Evolutionary conservation across 2,888 invertebrate species (phyloP).

Genomic region (Oxystoma pomonae): DNA sequence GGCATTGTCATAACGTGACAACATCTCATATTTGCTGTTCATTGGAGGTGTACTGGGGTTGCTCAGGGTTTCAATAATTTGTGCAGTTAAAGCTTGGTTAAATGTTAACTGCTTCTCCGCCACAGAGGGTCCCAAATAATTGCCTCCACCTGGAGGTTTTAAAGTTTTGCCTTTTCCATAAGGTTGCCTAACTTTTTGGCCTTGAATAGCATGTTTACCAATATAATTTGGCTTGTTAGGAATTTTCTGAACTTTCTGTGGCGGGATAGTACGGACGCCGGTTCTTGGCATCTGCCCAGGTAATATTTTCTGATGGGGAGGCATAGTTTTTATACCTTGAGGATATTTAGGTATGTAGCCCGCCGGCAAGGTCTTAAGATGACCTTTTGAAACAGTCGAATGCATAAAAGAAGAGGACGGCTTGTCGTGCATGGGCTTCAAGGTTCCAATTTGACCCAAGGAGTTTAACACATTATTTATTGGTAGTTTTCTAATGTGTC

Average conservation of each 20-base stretch:
- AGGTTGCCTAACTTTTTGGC: constrained; percentile 39
- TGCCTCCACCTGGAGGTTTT: constrained; percentile 13
- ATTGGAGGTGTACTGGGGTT: constrained; percentile 49
- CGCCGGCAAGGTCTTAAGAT: constrained; percentile 41
- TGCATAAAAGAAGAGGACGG: constrained; percentile 34
- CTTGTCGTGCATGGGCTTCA: constrained; percentile 32
- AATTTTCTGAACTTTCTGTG: constrained; percentile 41
- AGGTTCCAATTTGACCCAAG: constrained; percentile 16
- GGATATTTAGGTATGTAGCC: constrained; percentile 35
- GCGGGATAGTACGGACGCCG: constrained; percentile 44
- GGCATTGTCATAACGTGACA: constrained; percentile 41
- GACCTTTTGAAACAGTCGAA: constrained; percentile 41
- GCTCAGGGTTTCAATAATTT: constrained; percentile 58
- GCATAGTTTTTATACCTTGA: constrained; percentile 40
- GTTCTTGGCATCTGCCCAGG: constrained; percentile 39
- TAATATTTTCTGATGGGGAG: constrained; percentile 39
- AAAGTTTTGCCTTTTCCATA: constrained; percentile 21
- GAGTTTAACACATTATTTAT: constrained; percentile 35
- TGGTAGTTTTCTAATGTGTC: constrained; percentile 35
- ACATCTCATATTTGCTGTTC: constrained; percentile 51
- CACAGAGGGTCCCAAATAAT: constrained; percentile 25
- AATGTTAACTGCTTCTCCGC: constrained; percentile 51
- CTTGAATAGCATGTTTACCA: constrained; percentile 48
- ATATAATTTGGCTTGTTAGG: constrained; percentile 47
- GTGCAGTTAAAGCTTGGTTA: constrained; percentile 60